Evolutionary conservation across 2,888 invertebrate genomes (phyloP), one percentile per base, ranked within the genome.

Genomic region (Caenorhabditis imperialis): DNA sequence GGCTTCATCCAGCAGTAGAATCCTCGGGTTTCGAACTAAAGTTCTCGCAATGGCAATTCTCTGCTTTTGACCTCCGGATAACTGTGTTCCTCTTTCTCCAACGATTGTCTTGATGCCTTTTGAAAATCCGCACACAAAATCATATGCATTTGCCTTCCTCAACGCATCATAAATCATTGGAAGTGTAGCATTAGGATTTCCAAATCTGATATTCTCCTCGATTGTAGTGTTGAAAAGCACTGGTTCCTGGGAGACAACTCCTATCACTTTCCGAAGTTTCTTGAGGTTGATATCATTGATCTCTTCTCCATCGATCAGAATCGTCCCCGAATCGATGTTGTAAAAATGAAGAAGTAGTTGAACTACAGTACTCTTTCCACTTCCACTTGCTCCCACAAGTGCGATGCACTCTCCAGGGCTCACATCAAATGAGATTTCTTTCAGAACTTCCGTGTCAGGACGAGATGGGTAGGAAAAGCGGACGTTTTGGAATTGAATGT

Each of bases 201-300:
- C 81, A 47, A 89, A 90, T 22, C 88, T 87, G 4, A 90, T 80
- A 73, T 90, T 91, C 23, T 90, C 90, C 12, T 87, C 88, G 50
- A 91, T 91, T 6, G 90, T 89, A 0, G 88, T 88, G 35, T 89
- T 90, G 84, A 91, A 91, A 8, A 96, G 90, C 5, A 95, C 92
- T 2, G 91, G 91, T 78, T 91, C 84, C 58, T 85, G 85, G 4
- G 77, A 78, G 8, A 89, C 89, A 5, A 89, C 85, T 12, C 89
- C 89, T 53, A 89, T 85, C 6, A 84, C 71, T 16, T 85, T 80
- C 27, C 91, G 81, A 37, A 90, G 84, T 88, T 89, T 90, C n/a
- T 88, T 88, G 3, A 90, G 77, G 74, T 90, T 90, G 22, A 90
- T 77, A 2, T 87, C 82, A 16, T 84, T 86, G 3, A 91, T 81